Conservation (phyloP, 1,140 invertebrate species). For the Vanessa atalanta region DNA sequence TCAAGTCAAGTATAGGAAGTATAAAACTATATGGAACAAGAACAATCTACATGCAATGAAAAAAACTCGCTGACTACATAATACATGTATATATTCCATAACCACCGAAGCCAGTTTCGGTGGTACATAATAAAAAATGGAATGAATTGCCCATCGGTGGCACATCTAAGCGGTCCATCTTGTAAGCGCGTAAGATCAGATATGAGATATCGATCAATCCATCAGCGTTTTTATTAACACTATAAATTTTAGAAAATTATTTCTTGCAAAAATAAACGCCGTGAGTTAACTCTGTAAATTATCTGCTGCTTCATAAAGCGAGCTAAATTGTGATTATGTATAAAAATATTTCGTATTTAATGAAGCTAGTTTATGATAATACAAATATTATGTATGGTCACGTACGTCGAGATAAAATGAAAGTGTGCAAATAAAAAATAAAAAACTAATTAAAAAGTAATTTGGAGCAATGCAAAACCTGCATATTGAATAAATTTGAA, state of each 20-base stretch:
- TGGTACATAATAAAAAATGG: constrained; percentile 15
- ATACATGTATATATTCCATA: background rate
- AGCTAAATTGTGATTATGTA: background rate
- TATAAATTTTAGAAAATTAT: constrained; percentile 59
- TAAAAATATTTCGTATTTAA: background rate
- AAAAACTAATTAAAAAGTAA: background rate
- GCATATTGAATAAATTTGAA: no score
- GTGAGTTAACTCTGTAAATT: constrained; percentile 25
- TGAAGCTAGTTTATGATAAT: background rate
- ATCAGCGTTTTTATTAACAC: constrained; percentile 54
- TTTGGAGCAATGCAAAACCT: background rate
- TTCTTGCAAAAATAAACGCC: constrained; percentile 37
- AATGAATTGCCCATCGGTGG: constrained; percentile 14
- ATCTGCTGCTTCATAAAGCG: constrained; percentile 8
- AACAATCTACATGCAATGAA: background rate
- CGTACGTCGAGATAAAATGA: background rate
- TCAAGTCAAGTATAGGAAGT: no score
- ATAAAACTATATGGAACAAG: background rate
- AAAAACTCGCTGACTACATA: background rate
- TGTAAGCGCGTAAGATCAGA: constrained; percentile 24
- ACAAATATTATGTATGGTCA: background rate
- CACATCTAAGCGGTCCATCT: constrained; percentile 25
- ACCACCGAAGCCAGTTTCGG: background rate
- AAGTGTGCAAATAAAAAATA: background rate
- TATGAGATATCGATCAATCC: constrained; percentile 59